These are phyloP conservation scores for Xestia rhomboidea DNA, from an alignment of 2,888 invertebrate species.

Conservation along the genomic window DNA sequence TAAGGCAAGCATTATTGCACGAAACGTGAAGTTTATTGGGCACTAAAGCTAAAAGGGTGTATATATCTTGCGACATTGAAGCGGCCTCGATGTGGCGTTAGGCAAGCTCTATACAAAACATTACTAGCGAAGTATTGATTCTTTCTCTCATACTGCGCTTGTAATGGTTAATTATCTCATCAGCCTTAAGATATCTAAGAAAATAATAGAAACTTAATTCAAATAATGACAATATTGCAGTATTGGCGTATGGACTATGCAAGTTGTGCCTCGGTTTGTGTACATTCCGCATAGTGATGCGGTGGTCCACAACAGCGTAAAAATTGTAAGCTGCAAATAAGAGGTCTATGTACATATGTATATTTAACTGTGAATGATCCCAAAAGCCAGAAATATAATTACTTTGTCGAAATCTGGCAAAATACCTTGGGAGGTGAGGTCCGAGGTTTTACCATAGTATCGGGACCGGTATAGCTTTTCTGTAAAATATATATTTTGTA, in stretches of 20 bases:
- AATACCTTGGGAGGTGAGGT: conserved; percentile 69
- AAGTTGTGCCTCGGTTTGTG: conserved; percentile 41
- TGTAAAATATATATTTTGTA: conserved; percentile 69
- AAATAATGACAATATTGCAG: conserved; percentile 29
- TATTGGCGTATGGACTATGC: conserved; percentile 45
- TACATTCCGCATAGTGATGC: conserved; percentile 44
- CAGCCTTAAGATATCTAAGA: conserved; percentile 12
- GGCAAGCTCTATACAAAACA: conserved; percentile 68
- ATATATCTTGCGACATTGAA: conserved; percentile 82
- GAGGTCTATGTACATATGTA: conserved; percentile 45
- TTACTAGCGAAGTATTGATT: conserved; percentile 46
- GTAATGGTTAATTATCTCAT: conserved; percentile 16
- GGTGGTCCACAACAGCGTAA: conserved; percentile 45
- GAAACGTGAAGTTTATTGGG: conserved; percentile 82
- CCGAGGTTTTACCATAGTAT: conserved; percentile 74
- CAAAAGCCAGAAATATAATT: conserved; percentile 67
- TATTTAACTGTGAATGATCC: conserved; percentile 60
- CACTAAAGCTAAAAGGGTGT: conserved; percentile 88
- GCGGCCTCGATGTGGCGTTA: conserved; percentile 75
- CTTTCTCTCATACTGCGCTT: conserved; percentile 13
- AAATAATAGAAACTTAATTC: conserved; percentile 9
- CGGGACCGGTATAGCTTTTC: conserved; percentile 77
- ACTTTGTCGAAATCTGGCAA: conserved; percentile 62
- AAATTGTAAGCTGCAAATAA: conserved; percentile 65
- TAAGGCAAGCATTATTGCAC: conserved; percentile 80